A percentile compares a stretch with the other conserved stretches of the same genome.
Evolutionary conservation across 1,140 invertebrate species (phyloP).

Genomic region (Dryas iulia): DNA sequence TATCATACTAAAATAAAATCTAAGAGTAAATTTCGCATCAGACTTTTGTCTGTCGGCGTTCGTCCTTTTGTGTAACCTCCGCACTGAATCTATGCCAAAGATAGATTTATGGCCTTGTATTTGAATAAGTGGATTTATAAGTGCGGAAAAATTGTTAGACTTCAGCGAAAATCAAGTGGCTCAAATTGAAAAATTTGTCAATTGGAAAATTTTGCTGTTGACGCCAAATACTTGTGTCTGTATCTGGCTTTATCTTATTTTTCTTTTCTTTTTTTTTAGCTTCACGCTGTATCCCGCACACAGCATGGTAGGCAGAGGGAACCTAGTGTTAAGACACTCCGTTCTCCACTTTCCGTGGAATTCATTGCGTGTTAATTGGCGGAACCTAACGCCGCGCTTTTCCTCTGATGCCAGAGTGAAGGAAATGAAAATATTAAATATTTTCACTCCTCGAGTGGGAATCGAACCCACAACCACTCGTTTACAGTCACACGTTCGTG

Average conservation of each 20-base stretch:
- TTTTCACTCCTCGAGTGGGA: no score
- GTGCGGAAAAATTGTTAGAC: not conserved
- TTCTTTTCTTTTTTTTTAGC: no score
- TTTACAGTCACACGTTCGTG: no score
- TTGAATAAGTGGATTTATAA: constrained; percentile 23
- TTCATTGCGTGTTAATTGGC: no score
- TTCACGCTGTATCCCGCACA: no score
- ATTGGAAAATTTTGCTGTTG: not conserved
- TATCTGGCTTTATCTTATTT: not conserved
- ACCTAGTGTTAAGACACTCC: no score
- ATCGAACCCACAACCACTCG: no score
- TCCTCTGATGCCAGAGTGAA: no score
- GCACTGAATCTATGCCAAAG: constrained; percentile 28
- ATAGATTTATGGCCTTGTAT: constrained; percentile 23
- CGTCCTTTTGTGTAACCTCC: constrained; percentile 18
- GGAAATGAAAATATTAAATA: no score
- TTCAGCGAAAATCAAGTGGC: not conserved
- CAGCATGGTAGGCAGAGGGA: no score
- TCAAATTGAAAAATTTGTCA: not conserved
- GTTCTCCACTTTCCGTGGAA: no score
- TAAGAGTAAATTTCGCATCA: constrained; percentile 33
- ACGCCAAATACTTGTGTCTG: not conserved
- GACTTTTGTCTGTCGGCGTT: constrained; percentile 27
- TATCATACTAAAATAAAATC: constrained; percentile 24
- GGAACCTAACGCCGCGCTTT: no score